Evolutionary conservation across 1,140 invertebrate genomes (phyloP).

Genomic region (Dreissena rostriformis): DNA sequence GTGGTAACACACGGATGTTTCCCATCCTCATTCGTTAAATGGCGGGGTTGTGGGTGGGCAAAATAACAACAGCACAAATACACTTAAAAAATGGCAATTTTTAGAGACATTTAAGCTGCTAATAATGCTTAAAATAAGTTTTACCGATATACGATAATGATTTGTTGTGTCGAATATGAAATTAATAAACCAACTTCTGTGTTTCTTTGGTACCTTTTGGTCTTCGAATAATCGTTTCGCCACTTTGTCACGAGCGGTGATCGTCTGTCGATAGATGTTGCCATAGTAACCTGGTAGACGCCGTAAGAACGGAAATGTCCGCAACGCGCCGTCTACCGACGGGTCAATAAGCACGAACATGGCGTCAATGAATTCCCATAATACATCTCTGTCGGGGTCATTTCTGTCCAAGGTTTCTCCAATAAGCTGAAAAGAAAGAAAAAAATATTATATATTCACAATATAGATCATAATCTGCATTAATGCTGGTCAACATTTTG

Average conservation of each 20-base stretch:
- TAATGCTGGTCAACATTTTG: neutral
- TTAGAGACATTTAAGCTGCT: too few relatives aligned
- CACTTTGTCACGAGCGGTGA: constrained; percentile 5
- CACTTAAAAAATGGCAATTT: too few relatives aligned
- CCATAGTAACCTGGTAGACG: constrained; percentile 8
- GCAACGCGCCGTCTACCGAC: neutral
- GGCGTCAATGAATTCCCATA: constrained; percentile 18
- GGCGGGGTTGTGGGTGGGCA: too few relatives aligned
- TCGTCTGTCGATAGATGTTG: constrained; percentile 9
- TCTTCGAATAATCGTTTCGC: constrained; percentile 20
- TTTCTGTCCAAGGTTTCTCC: neutral
- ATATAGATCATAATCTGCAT: neutral
- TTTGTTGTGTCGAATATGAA: too few relatives aligned
- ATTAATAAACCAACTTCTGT: too few relatives aligned
- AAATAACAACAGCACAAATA: too few relatives aligned
- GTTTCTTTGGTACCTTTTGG: constrained; percentile 18
- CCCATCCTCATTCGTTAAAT: too few relatives aligned
- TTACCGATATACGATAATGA: too few relatives aligned
- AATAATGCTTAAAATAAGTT: too few relatives aligned
- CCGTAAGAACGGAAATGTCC: neutral
- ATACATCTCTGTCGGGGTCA: constrained; percentile 2
- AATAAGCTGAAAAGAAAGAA: constrained; percentile 7
- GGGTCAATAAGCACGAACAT: constrained; percentile 7
- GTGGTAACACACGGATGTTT: too few relatives aligned
- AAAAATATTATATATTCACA: too few relatives aligned